Base-by-base conservation (phyloP, 2,797 vertebrate genomes). In the Aulostomus chinensis region DNA sequence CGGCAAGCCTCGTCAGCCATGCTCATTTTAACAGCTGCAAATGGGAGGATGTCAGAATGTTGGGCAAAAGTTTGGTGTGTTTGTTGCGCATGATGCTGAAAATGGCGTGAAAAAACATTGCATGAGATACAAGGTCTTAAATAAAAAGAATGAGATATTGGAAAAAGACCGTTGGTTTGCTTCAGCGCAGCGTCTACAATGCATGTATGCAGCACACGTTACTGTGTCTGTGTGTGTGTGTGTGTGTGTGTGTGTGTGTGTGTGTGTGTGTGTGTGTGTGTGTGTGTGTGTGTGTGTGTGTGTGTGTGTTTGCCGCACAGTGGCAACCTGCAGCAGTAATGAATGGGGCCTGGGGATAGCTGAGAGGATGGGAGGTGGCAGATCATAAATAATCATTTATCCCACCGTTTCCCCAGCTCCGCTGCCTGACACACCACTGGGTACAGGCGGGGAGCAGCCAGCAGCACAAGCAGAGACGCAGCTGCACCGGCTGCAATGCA, bases 381-480 rank as follows among this genome's bases (percentile, higher is more conserved):
- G 86, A 92, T 91, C 90, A 91, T 92, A 92, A 92, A 92, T 91
- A 92, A 92, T 91, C 86, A 91, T 91, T 91, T 90, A 90, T 90
- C 86, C 78, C 67, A 66, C 73, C 74, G 78, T 84, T 88, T 86
- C 86, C 83, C 80, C 80, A 65, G 86, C 80, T 75, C 68, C 76
- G 68, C 74, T 57, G 85, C 74, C 80, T 89, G 86, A 82, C 84
- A 85, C 84, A 78, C 80, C 87, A 71, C 78, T 76, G 76, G 79
- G 74, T 77, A 34, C 62, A 75, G 68, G 64, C 76, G 49, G 66
- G 67, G 63, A 68, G 73, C 63, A 72, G 58, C 65, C 75, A 76
- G 71, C 73, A 76, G 74, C 21, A 7, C 41, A 21, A 75, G 60
- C 57, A 26, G 56, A 79, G 68, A 48, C 56, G 21, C 83, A 86